These are phyloP conservation scores for Coenonympha glycerion DNA, from an alignment of 2,888 invertebrate species.

Conservation along the genomic window DNA sequence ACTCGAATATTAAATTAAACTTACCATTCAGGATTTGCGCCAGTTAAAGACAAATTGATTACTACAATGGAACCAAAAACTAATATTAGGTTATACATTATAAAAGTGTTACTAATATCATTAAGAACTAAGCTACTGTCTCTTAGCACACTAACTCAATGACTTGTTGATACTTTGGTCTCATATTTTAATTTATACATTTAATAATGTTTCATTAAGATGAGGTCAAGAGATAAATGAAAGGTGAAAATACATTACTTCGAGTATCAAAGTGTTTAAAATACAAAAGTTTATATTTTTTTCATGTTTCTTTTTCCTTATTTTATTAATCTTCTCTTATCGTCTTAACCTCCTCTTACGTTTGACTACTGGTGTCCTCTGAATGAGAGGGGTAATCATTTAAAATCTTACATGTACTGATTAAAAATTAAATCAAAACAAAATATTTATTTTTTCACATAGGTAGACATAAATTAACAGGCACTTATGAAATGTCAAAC, in stretches of 20 bases:
- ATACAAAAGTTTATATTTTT: neutral
- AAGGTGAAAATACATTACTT: no score
- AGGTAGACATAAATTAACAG: no score
- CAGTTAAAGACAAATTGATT: neutral
- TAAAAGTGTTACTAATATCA: neutral
- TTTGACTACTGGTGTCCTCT: no score
- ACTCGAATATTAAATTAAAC: no score
- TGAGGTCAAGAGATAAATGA: neutral
- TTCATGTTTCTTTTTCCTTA: neutral
- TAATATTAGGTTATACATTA: neutral
- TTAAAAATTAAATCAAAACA: no score
- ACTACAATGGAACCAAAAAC: neutral
- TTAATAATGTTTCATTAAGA: neutral
- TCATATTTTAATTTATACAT: neutral
- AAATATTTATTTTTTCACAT: no score
- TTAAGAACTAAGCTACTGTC: neutral
- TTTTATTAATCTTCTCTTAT: no score
- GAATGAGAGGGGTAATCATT: no score
- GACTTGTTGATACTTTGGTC: neutral
- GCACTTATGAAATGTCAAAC: no score
- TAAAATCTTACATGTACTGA: no score
- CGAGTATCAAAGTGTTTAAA: no score
- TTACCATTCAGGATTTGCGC: neutral
- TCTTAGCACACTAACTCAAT: neutral
- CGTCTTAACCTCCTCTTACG: no score